Evolutionary conservation across 2,797 vertebrate species (phyloP).

Genomic region (Centroberyx gerrardi): DNA sequence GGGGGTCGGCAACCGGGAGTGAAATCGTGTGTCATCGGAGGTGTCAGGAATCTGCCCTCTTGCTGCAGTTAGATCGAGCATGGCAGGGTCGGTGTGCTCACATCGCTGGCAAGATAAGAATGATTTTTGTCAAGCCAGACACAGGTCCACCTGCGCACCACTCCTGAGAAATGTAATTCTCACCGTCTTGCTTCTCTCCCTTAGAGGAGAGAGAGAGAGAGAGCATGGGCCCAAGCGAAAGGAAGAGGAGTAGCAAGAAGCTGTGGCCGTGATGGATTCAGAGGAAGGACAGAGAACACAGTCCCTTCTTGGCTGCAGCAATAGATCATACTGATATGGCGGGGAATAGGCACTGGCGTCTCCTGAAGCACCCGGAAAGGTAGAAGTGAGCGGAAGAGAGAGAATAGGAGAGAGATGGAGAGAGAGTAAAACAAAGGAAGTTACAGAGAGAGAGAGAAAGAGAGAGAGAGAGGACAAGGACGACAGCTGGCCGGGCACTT

Average conservation of each 20-base stretch:
- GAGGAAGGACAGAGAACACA: conserved; percentile 55
- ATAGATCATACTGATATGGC: conserved; percentile 77
- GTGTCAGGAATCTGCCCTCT: conserved; percentile 58
- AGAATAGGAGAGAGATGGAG: conserved; percentile 30
- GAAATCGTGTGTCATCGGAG: conserved; percentile 60
- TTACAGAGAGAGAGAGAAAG: conserved; percentile 42
- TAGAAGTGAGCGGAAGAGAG: conserved; percentile 35
- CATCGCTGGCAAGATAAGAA: conserved; percentile 38
- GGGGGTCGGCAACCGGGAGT: conserved; percentile 34
- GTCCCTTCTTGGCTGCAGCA: conserved; percentile 50
- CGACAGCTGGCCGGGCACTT: conserved; percentile 79
- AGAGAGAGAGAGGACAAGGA: conserved; percentile 68
- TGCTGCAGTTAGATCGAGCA: conserved; percentile 48
- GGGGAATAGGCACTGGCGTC: conserved; percentile 55
- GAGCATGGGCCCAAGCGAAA: conserved; percentile 26
- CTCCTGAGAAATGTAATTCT: conserved; percentile 17
- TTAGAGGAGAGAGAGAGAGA: conserved; percentile 34
- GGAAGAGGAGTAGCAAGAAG: conserved; percentile 30
- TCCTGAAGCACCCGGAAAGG: conserved; percentile 65
- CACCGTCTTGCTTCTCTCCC: not conserved
- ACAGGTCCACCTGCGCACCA: conserved; percentile 34
- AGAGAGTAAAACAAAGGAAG: conserved; percentile 33
- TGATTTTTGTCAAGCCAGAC: not conserved
- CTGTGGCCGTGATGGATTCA: conserved; percentile 66
- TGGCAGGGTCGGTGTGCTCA: conserved; percentile 64